Base-by-base conservation (phyloP, 1,140 invertebrate species). In the Procambarus clarkii region DNA sequence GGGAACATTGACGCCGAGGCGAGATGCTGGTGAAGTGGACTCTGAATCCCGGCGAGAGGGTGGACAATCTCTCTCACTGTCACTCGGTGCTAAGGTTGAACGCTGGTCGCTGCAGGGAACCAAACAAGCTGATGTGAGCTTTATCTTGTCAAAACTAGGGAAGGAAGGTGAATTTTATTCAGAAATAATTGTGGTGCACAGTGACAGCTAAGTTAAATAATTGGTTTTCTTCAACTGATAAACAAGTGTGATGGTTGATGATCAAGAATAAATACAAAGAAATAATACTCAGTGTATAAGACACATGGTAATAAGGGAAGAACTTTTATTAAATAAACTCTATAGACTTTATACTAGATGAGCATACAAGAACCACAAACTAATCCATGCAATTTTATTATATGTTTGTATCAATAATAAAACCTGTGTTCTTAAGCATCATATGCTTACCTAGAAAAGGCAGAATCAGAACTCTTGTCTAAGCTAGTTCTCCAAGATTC, bases 381-480 rank as follows among this genome's bases (percentile, higher is more conserved):
- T 64, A 64, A 64, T 15, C 60, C 60, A 13, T 64, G 60, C 60
- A 64, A 21, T 64, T 18, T 64, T 64, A 21, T 21, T 18, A 21
- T 34, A 54, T 9, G 13, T 54, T 1, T 54, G 13, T 13, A 34
- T 34, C 5, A 74, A 21, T 7, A 34, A 5, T 74, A 34, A 74
- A 44, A 24, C 34, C 21, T 24, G n/a, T 4, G 80, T 11, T 18
- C 80, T 82, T 46, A 48, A 8, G 34, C n/a, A n/a, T 79, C 46
- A 45, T n/a, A 77, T 93, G 94, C 94, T 96, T 95, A 98, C 97
- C 97, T 98, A 94, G 97, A 98, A 95, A 98, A 98, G 77, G 97
- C 97, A 1, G 97, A 98, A 94, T 98, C 98, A 0, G 97, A 97
- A 94, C 97, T 98, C 93, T 97, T 97, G 93, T 98, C 97, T 96